These are phyloP conservation scores for Styela plicata DNA, from an alignment of 23 tunicate genomes.

Conservation along the genomic window DNA sequence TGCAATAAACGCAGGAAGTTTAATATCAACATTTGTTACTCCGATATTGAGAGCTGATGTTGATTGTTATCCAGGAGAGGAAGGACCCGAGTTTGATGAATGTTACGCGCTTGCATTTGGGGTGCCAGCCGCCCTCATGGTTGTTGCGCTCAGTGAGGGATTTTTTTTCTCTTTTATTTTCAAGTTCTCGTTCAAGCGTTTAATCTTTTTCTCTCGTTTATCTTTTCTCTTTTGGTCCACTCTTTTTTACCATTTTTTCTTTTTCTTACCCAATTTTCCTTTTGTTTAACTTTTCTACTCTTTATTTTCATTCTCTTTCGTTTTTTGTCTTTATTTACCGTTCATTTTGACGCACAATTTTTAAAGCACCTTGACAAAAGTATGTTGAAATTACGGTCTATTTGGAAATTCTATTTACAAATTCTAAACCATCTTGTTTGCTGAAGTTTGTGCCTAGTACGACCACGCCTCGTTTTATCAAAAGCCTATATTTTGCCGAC, in stretches of 20 bases:
- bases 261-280: constrained; percentile 7
- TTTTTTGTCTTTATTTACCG: no score
- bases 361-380: no score
- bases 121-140: constrained; percentile 92
- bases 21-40: constrained; percentile 85
- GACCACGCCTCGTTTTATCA: no score
- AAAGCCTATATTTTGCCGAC: no score
- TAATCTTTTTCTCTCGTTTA: not conserved
- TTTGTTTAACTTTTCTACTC: no score
- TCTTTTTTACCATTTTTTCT: not conserved
- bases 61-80: constrained; percentile 70
- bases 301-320: no score
- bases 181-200: no score
- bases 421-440: no score
- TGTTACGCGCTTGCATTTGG: constrained; percentile 96
- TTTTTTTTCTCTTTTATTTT: not conserved
- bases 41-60: constrained; percentile 95
- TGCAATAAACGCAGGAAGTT: constrained; percentile 96
- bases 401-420: no score
- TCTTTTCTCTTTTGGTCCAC: not conserved
- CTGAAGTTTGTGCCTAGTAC: no score
- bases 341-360: no score
- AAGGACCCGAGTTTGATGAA: constrained; percentile 69
- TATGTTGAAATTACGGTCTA: no score
- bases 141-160: constrained; percentile 74